phyloP scores from a whole-genome alignment of 2,888 invertebrate genomes.

The Petrolisthes manimaculis region DNA sequence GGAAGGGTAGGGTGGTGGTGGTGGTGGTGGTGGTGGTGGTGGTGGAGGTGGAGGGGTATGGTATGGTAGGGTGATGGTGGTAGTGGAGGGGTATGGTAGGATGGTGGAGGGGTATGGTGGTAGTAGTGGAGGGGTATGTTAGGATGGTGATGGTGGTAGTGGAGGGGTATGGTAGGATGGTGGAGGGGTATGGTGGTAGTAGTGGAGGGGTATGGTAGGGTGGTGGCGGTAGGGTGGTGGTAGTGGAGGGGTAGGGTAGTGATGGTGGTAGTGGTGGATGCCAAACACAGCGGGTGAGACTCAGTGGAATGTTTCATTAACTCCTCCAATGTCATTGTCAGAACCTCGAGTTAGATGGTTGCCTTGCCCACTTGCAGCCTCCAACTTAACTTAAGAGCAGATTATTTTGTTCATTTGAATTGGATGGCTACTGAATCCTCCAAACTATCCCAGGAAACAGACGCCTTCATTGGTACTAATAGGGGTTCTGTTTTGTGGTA shows the following conservation, averaged over 20 bases:
- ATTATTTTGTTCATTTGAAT: no score
- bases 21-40: background rate
- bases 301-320: slow-evolving; percentile 46
- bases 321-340: slow-evolving; percentile 36
- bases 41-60: background rate
- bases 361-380: slow-evolving; percentile 13
- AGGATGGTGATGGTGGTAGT: background rate
- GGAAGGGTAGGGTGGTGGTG: background rate
- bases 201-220: background rate
- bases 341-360: background rate
- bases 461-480: no score
- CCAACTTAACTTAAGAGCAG: no score
- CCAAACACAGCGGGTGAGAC: slow-evolving; percentile 31
- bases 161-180: background rate
- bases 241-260: background rate
- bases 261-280: slow-evolving; percentile 8
- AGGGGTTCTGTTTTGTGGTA: no score
- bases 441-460: no score
- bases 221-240: background rate
- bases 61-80: background rate
- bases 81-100: background rate
- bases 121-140: background rate
- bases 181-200: background rate
- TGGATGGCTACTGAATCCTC: no score
- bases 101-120: background rate